phyloP scores from a whole-genome alignment of 2,113 vertebrate species.

The Corynorhinus townsendii region DNA sequence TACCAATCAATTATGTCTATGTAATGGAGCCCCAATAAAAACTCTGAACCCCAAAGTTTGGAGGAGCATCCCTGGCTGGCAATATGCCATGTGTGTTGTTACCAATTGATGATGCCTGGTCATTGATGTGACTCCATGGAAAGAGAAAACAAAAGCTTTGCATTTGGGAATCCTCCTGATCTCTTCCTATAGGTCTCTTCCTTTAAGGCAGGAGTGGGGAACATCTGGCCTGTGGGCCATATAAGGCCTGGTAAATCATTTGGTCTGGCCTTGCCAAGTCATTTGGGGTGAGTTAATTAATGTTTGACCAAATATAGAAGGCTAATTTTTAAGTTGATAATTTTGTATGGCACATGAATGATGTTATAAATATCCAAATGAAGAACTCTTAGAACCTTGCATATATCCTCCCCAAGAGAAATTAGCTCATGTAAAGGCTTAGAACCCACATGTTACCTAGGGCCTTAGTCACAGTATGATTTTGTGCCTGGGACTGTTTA shows the following conservation, averaged over 20 bases:
- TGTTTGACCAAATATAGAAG: too few species aligned
- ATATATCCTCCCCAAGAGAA: neutral
- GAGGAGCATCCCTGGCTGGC: neutral
- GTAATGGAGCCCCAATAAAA: neutral
- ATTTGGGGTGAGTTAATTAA: too few species aligned
- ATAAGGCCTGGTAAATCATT: too few species aligned
- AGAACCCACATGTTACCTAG: neutral
- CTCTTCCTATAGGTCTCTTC: neutral
- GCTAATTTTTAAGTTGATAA: too few species aligned
- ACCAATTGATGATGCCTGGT: neutral
- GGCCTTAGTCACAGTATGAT: neutral
- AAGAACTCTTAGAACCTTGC: neutral
- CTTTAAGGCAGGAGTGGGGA: too few species aligned
- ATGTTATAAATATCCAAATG: too few species aligned
- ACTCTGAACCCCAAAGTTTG: neutral
- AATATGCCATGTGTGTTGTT: neutral
- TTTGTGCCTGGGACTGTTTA: neutral
- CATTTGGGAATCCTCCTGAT: neutral
- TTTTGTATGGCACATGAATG: too few species aligned
- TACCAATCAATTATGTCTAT: neutral
- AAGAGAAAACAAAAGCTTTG: neutral
- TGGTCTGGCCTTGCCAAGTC: too few species aligned
- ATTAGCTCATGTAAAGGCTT: neutral
- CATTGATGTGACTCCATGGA: neutral
- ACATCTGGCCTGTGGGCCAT: too few species aligned